phyloP scores from a whole-genome alignment of 2,797 vertebrate genomes.

The Ambastaia sidthimunki region DNA sequence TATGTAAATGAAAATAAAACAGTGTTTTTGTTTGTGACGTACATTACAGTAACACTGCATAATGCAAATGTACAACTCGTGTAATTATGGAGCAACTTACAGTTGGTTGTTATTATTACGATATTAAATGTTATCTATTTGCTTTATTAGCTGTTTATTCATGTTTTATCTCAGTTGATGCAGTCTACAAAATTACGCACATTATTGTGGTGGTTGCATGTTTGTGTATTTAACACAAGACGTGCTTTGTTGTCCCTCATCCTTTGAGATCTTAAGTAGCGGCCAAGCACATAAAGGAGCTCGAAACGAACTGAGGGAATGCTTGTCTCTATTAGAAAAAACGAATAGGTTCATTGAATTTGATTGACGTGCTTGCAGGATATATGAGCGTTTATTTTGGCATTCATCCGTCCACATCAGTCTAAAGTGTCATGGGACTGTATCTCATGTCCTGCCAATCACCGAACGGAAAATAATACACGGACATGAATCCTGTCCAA shows the following conservation, averaged over 20 bases:
- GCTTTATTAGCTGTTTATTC: neutral
- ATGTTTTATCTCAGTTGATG: neutral
- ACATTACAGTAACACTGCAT: neutral
- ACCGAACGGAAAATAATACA: conserved; percentile 16
- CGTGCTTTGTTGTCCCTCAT: conserved; percentile 12
- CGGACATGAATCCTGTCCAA: conserved; percentile 3
- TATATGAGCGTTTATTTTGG: conserved; percentile 40
- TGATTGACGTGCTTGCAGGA: conserved; percentile 42
- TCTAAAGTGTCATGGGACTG: conserved; percentile 28
- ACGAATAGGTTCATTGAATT: neutral
- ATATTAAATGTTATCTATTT: no score
- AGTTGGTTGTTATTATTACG: neutral
- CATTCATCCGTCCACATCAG: conserved; percentile 31
- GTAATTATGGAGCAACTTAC: neutral
- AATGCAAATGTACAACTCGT: neutral
- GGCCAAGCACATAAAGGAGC: neutral
- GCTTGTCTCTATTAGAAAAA: conserved; percentile 1
- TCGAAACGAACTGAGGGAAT: neutral
- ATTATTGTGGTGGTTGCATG: neutral
- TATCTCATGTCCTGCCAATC: conserved; percentile 29
- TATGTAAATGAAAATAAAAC: neutral
- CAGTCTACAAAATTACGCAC: neutral
- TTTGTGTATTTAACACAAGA: neutral
- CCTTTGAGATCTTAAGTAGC: neutral
- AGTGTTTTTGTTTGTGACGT: neutral